These are phyloP conservation scores for Dermatophagoides farinae DNA, from an alignment of 1,140 invertebrate species.

Conservation along the genomic window DNA sequence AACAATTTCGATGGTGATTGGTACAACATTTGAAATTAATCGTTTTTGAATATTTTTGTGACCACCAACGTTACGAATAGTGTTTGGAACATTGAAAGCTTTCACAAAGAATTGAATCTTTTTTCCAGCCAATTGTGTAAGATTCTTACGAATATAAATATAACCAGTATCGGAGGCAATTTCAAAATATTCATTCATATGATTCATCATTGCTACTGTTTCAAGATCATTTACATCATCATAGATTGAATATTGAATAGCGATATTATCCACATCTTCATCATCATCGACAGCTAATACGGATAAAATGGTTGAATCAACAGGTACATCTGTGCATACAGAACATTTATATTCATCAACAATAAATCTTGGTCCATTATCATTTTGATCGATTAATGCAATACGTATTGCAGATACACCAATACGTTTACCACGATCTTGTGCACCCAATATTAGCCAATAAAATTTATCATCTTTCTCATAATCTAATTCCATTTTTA, in stretches of 20 bases:
- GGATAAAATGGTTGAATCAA: conserved; percentile 42
- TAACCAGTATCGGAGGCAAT: conserved; percentile 46
- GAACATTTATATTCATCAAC: conserved; percentile 55
- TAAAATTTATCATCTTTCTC: conserved; percentile 45
- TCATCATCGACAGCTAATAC: conserved; percentile 33
- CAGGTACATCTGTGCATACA: conserved; percentile 38
- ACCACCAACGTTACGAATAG: background rate
- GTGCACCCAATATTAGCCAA: conserved; percentile 59
- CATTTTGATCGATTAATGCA: conserved; percentile 60
- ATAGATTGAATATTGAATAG: conserved; percentile 72
- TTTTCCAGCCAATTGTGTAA: conserved; percentile 9
- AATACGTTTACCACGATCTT: conserved; percentile 56
- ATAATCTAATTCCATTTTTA: conserved; percentile 42
- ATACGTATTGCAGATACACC: conserved; percentile 56
- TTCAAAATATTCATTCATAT: conserved; percentile 36
- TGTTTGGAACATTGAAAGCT: conserved; percentile 38
- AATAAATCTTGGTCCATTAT: conserved; percentile 59
- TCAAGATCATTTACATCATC: conserved; percentile 12
- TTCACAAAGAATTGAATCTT: conserved; percentile 60
- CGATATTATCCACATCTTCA: conserved; percentile 72
- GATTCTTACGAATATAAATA: conserved; percentile 32
- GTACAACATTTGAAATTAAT: conserved; percentile 46
- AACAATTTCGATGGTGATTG: conserved; percentile 55
- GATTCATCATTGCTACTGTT: conserved; percentile 10
- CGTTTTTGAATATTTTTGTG: conserved; percentile 36